phyloP scores from a whole-genome alignment of 92 coral and sea anemone genomes.

The Bergia sp. region DNA sequence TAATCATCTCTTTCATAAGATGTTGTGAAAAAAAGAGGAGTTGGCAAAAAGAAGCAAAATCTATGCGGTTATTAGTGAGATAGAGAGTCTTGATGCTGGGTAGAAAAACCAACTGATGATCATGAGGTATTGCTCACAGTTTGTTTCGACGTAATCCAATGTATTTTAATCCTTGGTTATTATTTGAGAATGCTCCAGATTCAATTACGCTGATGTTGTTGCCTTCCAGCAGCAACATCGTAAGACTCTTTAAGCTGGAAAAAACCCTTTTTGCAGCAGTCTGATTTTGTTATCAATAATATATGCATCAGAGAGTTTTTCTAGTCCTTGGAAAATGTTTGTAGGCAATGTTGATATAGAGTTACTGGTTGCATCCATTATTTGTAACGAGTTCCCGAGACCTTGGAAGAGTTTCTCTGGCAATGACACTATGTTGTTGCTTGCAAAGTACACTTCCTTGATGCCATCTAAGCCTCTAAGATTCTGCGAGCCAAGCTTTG shows the following conservation, averaged over 20 bases:
- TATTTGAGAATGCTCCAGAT: slow-evolving; percentile 53
- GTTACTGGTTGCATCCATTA: background rate
- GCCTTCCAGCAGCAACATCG: slow-evolving; percentile 50
- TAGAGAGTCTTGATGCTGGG: background rate
- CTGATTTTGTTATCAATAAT: slow-evolving; percentile 53
- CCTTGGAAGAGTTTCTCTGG: slow-evolving; percentile 6
- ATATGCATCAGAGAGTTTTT: slow-evolving; percentile 43
- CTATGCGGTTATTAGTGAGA: background rate
- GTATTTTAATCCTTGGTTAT: slow-evolving; percentile 48
- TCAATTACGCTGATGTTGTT: slow-evolving; percentile 50
- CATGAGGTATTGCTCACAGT: slow-evolving; percentile 48
- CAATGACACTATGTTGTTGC: background rate
- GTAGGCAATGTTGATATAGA: slow-evolving; percentile 51
- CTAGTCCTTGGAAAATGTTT: slow-evolving; percentile 49
- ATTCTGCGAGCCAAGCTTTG: slow-evolving; percentile 4
- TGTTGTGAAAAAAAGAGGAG: background rate
- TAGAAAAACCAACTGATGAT: background rate
- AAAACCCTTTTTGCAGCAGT: slow-evolving; percentile 47
- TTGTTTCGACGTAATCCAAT: slow-evolving; percentile 47
- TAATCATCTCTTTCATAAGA: background rate
- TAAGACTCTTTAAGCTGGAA: slow-evolving; percentile 41
- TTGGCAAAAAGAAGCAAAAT: background rate
- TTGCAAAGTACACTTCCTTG: slow-evolving; percentile 1
- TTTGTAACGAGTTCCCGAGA: background rate
- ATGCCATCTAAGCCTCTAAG: background rate